These are phyloP conservation scores for Ormyrus nitidulus DNA, from an alignment of 2,888 invertebrate species.

Conservation along the genomic window DNA sequence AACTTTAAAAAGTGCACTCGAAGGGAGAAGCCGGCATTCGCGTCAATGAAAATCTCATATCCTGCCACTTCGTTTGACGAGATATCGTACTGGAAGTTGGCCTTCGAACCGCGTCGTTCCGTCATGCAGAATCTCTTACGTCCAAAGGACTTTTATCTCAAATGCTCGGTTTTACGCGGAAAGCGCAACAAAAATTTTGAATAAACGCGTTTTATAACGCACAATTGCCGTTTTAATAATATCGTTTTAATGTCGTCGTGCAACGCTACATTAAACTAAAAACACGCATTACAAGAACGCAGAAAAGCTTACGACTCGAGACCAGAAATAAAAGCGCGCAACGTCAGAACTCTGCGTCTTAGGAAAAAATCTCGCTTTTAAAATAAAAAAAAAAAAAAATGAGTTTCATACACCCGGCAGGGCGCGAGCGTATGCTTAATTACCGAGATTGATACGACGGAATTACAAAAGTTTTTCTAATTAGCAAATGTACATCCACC, in stretches of 20 bases:
- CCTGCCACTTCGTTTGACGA: conserved; percentile 46
- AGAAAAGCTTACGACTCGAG: too few relatives aligned
- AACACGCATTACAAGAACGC: too few relatives aligned
- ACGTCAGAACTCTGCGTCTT: too few relatives aligned
- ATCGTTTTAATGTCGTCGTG: too few relatives aligned
- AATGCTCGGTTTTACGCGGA: not conserved
- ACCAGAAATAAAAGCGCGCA: too few relatives aligned
- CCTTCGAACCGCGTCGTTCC: not conserved
- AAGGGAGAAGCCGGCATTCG: conserved; percentile 5
- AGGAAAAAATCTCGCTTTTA: too few relatives aligned
- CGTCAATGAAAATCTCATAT: conserved; percentile 54
- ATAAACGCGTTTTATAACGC: too few relatives aligned
- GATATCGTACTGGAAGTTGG: not conserved
- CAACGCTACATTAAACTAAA: too few relatives aligned
- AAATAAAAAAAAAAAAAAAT: not conserved
- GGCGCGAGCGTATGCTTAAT: not conserved
- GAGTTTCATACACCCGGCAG: not conserved
- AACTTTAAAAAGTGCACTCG: conserved; percentile 42
- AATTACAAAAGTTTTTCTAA: conserved; percentile 35
- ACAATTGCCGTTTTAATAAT: too few relatives aligned
- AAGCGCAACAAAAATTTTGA: too few relatives aligned
- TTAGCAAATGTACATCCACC: conserved; percentile 31
- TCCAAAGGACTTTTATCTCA: not conserved
- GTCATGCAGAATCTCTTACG: not conserved
- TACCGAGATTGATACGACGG: conserved; percentile 27